These are phyloP conservation scores for Anabacerthia variegaticeps DNA, from an alignment of 2,797 vertebrate genomes.

Conservation along the genomic window DNA sequence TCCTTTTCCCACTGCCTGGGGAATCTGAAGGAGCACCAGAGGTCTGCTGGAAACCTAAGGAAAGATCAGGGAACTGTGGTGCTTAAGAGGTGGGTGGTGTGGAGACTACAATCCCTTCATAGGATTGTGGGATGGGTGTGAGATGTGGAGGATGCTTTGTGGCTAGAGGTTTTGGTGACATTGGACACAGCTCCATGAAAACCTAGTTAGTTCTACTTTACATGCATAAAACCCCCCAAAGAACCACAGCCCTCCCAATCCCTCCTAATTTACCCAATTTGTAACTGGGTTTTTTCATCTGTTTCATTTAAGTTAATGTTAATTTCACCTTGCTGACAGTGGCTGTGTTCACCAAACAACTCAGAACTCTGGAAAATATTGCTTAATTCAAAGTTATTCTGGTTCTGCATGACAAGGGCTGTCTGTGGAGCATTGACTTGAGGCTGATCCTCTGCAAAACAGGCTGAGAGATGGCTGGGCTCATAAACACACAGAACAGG, in stretches of 20 bases:
- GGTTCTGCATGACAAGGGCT: background rate
- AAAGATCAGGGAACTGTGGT: background rate
- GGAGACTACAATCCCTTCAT: background rate
- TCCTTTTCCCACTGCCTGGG: background rate
- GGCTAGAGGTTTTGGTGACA: background rate
- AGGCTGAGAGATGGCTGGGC: background rate
- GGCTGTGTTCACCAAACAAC: slow-evolving; percentile 35
- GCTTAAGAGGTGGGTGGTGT: background rate
- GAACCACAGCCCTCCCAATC: background rate
- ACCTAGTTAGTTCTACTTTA: background rate
- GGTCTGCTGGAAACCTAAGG: background rate
- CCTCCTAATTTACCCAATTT: background rate
- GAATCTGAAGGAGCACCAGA: background rate
- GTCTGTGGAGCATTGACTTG: background rate
- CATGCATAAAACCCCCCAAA: background rate
- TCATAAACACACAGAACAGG: slow-evolving; percentile 11
- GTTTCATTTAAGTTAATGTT: background rate
- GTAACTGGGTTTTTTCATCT: fast-evolving
- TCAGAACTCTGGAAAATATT: slow-evolving; percentile 44
- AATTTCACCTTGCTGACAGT: slow-evolving; percentile 54
- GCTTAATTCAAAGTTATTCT: background rate
- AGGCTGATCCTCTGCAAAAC: background rate
- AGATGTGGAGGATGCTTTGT: background rate
- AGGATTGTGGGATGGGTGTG: background rate
- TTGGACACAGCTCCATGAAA: background rate